Conservation (phyloP, 2,797 vertebrate species). For the Luscinia luscinia region DNA sequence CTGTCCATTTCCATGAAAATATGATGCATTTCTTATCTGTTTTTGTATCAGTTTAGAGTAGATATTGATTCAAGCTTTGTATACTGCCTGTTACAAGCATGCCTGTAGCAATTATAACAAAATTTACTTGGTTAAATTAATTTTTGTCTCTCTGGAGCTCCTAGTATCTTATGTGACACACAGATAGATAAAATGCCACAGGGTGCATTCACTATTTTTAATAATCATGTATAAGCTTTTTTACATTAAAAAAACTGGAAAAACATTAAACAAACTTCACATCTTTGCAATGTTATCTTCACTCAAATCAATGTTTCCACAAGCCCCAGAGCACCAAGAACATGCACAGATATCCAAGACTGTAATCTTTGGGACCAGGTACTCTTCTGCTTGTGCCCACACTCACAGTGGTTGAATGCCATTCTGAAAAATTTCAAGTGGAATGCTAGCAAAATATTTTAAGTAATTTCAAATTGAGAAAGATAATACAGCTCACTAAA, state of each 20-base stretch:
- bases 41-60: neutral
- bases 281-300: neutral
- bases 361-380: neutral
- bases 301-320: neutral
- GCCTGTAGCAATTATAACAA: neutral
- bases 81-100: neutral
- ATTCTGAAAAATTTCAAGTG: slow-evolving; percentile 31
- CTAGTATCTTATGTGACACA: neutral
- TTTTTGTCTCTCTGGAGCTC: neutral
- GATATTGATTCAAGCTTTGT: neutral
- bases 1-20: neutral
- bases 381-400: neutral
- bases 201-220: neutral
- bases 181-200: neutral
- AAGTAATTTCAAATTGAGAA: slow-evolving; percentile 48
- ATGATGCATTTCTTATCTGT: neutral
- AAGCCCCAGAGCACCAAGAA: neutral
- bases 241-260: neutral
- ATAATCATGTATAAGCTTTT: neutral
- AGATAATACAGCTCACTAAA: slow-evolving; percentile 27
- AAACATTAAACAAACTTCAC: neutral
- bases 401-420: neutral
- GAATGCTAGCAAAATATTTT: slow-evolving; percentile 37
- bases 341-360: neutral
- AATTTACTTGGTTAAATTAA: neutral